Evolutionary conservation across 2,113 vertebrate genomes (phyloP), one percentile per base, ranked within the genome.

Genomic region (Ornithorhynchus anatinus): DNA sequence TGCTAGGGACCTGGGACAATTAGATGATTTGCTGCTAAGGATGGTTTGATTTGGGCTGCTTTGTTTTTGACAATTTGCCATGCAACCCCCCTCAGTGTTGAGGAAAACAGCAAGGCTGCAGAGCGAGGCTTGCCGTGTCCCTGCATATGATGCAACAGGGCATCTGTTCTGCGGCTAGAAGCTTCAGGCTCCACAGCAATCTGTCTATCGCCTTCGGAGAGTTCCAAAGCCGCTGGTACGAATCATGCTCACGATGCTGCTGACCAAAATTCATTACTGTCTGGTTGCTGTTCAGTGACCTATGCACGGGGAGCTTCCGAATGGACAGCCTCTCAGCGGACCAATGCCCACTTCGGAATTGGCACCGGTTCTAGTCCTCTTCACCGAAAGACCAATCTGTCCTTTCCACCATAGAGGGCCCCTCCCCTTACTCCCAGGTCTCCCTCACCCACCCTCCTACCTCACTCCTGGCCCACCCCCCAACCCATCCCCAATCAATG

Each of bases 231-330:
- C 89, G 88, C 75, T 82, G 82, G 42, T 68, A 84, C 52, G 81
- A 84, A 85, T 80, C 62, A 66, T 84, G 87, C 82, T 27, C 86
- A 79, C 78, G 86, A 86, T 80, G 85, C 82, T 85, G 84, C 70
- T 82, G 82, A 84, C 87, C 84, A 85, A 78, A 90, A 80, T 59
- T 82, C 79, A 84, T 90, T 85, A 86, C 47, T 59, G 67, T 85
- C 84, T 74, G 61, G 81, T 80, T 72, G 75, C 57, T 70, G 42
- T 33, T 83, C 63, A 77, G 57, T 80, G 77, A 77, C 80, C 80
- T 84, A 80, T 81, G 72, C 84, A 87, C 86, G 89, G 86, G 82
- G 72, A 82, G 79, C 75, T 72, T 76, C 76, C 76, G 79, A 79
- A 50, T 50, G 47, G 31, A 50, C 25, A 50, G 11, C 31, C 25